Evolutionary conservation across 1,140 invertebrate species (phyloP), one percentile per base, ranked within the genome.

Genomic region (Rhopalosiphum maidis): DNA sequence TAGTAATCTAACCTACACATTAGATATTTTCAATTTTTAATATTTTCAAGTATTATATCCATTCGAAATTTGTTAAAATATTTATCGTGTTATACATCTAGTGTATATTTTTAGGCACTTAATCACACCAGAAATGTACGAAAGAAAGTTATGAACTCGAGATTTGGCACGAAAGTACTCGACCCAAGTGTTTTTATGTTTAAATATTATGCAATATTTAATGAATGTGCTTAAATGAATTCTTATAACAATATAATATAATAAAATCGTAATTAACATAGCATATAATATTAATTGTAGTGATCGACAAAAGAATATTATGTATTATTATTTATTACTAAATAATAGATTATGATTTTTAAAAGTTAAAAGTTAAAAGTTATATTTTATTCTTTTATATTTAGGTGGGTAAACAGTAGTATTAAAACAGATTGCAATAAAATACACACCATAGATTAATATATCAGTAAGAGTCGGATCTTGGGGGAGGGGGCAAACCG

Each of bases 171-270:
- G 87, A 55, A 89, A 89, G 87, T 89, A 89, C 87, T 54, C 35
- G 48, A 23, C 4, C 48, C n/a, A 23, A 35, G 87, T 51, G 86
- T 41, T 35, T 89, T 54, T 89, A 8, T 89, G 22, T n/a, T n/a
- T 54, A 89, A 55, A 89, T 89, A 89, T 89, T 89, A 89, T 25
- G 35, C 18, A 89, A 89, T 54, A 35, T 55, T n/a, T 25, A 41
- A 89, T 55, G 88, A 89, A 89, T 54, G 46, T 18, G 48, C 23
- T 54, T 54, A 1, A 54, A 51, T 54, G 30, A 51, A 89, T 37
- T 54, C 7, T 87, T 30, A 30, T 87, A 87, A 43, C 83, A 85
- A 87, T n/a, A 89, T 37, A 54, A 37, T 43, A 85, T 37, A 23
- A 23, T 54, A 54, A 89, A 89, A 54, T 15, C 30, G 43, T 87